Evolutionary conservation across 2,797 vertebrate genomes (phyloP).

Genomic region (Cirrhinus molitorella): DNA sequence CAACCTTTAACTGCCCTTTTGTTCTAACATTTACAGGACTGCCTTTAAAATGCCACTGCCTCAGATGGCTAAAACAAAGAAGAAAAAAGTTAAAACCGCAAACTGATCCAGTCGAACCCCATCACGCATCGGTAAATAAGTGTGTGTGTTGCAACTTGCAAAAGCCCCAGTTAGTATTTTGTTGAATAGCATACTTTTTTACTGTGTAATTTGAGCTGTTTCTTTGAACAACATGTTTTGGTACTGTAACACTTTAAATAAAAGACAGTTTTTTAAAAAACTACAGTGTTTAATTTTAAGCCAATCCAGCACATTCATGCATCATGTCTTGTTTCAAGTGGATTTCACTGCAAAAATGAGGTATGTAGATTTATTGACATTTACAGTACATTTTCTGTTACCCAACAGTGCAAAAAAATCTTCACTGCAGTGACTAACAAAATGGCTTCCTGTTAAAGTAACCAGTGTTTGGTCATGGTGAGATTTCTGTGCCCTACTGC

Average conservation of each 20-base stretch:
- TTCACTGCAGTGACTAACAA: neutral
- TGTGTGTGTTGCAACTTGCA: neutral
- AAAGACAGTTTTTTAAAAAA: neutral
- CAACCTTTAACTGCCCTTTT: neutral
- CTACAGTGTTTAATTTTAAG: neutral
- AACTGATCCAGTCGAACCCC: slow-evolving; percentile 61
- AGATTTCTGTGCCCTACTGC: neutral
- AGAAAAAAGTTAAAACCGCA: slow-evolving; percentile 90
- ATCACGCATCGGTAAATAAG: neutral
- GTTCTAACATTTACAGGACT: slow-evolving; percentile 80
- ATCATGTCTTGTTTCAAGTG: neutral
- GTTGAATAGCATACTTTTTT: neutral
- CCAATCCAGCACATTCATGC: neutral
- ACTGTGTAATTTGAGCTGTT: neutral
- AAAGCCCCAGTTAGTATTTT: neutral
- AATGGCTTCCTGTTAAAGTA: neutral
- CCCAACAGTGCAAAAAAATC: neutral
- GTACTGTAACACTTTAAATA: neutral
- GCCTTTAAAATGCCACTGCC: slow-evolving; percentile 97
- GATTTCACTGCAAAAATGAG: neutral
- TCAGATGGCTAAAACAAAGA: slow-evolving; percentile 95
- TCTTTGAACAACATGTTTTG: slow-evolving; percentile 7
- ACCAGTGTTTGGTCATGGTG: neutral
- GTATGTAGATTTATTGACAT: neutral
- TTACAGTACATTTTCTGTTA: neutral